Evolutionary conservation across 2,888 invertebrate species (phyloP), one percentile per base, ranked within the genome.

Genomic region (Anthophora plumipes): DNA sequence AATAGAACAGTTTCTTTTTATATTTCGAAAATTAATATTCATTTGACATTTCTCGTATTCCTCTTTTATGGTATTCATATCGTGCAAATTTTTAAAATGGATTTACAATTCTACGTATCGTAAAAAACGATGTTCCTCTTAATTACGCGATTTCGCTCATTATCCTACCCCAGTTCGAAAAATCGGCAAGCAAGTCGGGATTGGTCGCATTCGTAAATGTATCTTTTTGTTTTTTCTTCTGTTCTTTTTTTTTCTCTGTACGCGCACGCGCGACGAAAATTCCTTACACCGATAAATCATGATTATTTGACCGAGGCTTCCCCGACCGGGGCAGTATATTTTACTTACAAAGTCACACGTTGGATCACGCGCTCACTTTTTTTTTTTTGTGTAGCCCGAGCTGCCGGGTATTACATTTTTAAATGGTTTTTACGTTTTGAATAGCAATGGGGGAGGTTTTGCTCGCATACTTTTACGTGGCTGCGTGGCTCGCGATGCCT

Each of bases 371-470:
- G 85, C 85, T 72, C 84, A 83, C 81, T 88, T 85, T 87, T 89
- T 83, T 80, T 64, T 79, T 78, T 63, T n/a, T n/a, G n/a, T n/a
- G n/a, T n/a, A n/a, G n/a, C 31, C 31, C 31, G 31, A 77, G 75
- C 85, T 84, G 85, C 78, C 80, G 85, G 92, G 93, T 92, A 93
- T 93, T 93, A 93, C 91, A 92, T 92, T 93, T 93, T 93, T 93
- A 92, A 93, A 93, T 92, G 93, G 92, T 93, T 93, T 93, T 92
- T 93, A 92, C 92, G 92, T 93, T 93, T 93, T 92, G 93, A 92
- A 93, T 93, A 93, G 93, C 92, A 93, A 93, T 93, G 89, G 92
- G 89, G 91, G 4, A 4, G 87, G 90, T 90, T 83, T 78, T 78
- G 75, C 83, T 74, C 67, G 80, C 82, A 80, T 85, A 80, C 84